Conservation (phyloP, 1,140 invertebrate species). For the Rhagoletis zephyria region DNA sequence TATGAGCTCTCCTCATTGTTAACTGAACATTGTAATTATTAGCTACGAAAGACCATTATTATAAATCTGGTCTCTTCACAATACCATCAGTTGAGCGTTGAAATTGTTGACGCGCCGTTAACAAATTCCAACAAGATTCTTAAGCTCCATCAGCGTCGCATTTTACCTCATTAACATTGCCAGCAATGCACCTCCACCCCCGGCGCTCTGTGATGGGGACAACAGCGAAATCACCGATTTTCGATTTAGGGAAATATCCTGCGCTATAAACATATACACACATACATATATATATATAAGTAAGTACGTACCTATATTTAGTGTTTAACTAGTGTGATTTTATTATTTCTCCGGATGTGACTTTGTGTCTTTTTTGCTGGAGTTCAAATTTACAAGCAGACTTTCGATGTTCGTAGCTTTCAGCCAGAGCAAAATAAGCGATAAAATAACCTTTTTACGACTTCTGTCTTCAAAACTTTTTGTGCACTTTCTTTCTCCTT, state of each 20-base stretch:
- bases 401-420: conserved; percentile 1
- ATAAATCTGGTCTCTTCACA: no score
- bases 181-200: background rate
- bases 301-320: no score
- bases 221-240: background rate
- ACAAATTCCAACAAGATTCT: background rate
- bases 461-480: background rate
- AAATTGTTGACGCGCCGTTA: background rate
- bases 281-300: no score
- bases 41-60: no score
- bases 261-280: no score
- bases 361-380: background rate
- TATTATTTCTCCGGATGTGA: background rate
- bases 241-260: background rate
- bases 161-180: conserved; percentile 11
- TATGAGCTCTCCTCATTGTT: no score
- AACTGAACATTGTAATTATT: no score
- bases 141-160: background rate
- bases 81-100: background rate
- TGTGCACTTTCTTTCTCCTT: background rate
- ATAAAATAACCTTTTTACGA: conserved; percentile 40
- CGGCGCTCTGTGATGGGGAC: no score
- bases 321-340: no score
- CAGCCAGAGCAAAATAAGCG: background rate
- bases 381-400: background rate